Evolutionary conservation across 1,140 invertebrate genomes (phyloP), one percentile per base, ranked within the genome.

Genomic region (Lordiphosa mommai): DNA sequence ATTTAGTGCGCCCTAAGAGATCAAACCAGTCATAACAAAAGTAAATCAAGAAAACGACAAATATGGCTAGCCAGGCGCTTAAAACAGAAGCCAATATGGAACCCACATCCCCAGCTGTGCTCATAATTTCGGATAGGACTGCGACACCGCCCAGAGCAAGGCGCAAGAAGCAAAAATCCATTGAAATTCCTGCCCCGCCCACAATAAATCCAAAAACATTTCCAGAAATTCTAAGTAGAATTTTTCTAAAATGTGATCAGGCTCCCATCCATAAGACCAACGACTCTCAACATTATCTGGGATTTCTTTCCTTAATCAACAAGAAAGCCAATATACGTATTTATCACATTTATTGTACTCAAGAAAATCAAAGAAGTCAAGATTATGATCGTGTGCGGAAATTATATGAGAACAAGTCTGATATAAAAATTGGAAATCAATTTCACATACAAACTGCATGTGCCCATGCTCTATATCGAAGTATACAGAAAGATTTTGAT

Each of bases 271-370:
- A 27, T 0, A 27, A 4, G 20, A 27, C 23, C 23, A 27, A 27
- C 6, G 0, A 27, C 7, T 27, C 0, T 7, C 23, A 7, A 27
- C 23, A 27, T 0, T 27, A 7, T 27, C 1, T 27, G 23, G 5
- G 4, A 27, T 0, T 5, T 7, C 6, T 27, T 27, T 6, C 0
- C 5, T 2, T 27, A 7, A 27, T 1, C 5, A 27, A 27, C 23
- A 4, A 27, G 2, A 27, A 27, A 27, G 6, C 23, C 23, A 27
- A 27, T 27, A 32, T 49, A 8, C 27, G 47, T 4, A 37, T 68
- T 4, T 68, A 52, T 48, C 60, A 68, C 27, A 48, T 59, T n/a
- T 68, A 64, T 8, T 4, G 36, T 8, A 32, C 65, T 4, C 40
- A 4, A 0, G 43, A 37, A n/a, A 4, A 51, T 2, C 6, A 47